phyloP scores from a whole-genome alignment of 2,113 vertebrate species.

The Mionectes macconnelli region DNA sequence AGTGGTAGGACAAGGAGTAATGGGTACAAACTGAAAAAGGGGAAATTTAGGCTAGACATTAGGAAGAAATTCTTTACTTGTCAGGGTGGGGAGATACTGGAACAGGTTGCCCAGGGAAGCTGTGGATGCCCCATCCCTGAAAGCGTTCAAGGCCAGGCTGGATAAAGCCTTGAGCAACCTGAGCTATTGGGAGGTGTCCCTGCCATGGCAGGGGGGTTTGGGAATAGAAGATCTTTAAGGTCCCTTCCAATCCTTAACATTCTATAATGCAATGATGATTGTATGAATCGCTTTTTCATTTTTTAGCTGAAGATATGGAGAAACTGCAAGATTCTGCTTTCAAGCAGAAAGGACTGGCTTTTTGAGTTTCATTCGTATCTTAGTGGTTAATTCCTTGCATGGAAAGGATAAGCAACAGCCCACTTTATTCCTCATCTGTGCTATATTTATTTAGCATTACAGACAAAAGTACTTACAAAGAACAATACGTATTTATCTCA shows the following conservation, averaged over 20 bases:
- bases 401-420: not conserved
- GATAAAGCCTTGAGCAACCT: not conserved
- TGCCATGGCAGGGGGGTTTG: rapidly evolving
- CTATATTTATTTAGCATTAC: not conserved
- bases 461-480: not conserved
- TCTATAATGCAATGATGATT: not conserved
- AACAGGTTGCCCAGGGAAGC: not conserved
- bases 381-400: not conserved
- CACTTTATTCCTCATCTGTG: not conserved
- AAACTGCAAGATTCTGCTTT: not conserved
- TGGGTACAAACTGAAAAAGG: not conserved
- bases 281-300: not conserved
- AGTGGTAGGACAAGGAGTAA: not conserved
- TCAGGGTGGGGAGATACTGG: not conserved
- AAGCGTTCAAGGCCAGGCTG: not conserved
- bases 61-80: not conserved
- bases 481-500: not conserved
- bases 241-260: not conserved
- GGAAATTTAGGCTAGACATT: not conserved
- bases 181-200: not conserved
- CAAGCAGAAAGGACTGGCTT: not conserved
- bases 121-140: not conserved
- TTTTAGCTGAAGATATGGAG: not conserved
- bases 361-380: not conserved
- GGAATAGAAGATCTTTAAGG: not conserved